Conservation (phyloP, 2,888 invertebrate genomes). For the Sinohyriopsis cumingii region DNA sequence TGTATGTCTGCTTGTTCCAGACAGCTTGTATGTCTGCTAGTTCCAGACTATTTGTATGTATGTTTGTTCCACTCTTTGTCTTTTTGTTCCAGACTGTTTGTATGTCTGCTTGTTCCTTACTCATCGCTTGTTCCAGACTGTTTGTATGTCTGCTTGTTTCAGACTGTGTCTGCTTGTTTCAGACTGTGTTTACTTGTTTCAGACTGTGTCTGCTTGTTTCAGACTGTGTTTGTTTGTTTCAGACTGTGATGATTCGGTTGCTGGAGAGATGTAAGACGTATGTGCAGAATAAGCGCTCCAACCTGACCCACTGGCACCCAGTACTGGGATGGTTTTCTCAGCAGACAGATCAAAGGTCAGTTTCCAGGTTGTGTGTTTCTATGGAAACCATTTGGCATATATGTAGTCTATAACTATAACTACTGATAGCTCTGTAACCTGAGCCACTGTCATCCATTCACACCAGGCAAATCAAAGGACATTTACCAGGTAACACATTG, state of each 20-base stretch:
- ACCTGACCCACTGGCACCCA: conserved; percentile 97
- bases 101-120: too few relatives aligned
- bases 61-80: too few relatives aligned
- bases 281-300: conserved; percentile 89
- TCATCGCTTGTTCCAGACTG: too few relatives aligned
- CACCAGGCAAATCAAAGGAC: too few relatives aligned
- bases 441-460: too few relatives aligned
- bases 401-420: not conserved
- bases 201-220: too few relatives aligned
- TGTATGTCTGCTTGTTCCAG: too few relatives aligned
- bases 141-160: too few relatives aligned
- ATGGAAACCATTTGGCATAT: not conserved
- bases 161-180: not conserved
- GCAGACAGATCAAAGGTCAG: conserved; percentile 66
- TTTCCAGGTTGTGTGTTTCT: not conserved
- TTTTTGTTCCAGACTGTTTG: too few relatives aligned
- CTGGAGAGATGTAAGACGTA: conserved; percentile 92
- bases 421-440: not conserved
- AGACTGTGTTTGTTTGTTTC: conserved; percentile 49
- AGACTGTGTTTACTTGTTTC: not conserved
- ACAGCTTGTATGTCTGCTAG: too few relatives aligned
- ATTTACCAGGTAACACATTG: too few relatives aligned
- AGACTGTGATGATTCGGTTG: conserved; percentile 89
- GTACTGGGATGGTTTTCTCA: conserved; percentile 92
- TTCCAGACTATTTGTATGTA: too few relatives aligned